Percentiles rank a stretch among this genome's conserved stretches.
Conservation (phyloP, 1,140 invertebrate species). For the Dermatophagoides farinae region DNA sequence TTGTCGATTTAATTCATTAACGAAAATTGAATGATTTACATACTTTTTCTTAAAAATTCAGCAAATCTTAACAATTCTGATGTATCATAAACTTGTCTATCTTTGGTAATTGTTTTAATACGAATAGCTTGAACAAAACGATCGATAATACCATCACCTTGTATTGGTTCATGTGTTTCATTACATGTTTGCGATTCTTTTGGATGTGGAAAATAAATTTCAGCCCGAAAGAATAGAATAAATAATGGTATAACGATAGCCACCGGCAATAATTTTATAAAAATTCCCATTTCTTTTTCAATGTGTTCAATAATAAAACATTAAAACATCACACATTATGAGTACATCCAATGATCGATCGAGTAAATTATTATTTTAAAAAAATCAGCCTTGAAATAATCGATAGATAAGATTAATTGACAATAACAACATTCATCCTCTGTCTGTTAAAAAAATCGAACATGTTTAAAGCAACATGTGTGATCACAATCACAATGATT, state of each 20-base stretch:
- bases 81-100: slow-evolving; percentile 13
- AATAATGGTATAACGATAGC: not conserved
- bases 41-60: slow-evolving; percentile 8
- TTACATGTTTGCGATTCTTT: not conserved
- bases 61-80: slow-evolving; percentile 13
- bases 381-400: too few relatives aligned
- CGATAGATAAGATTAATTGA: too few relatives aligned
- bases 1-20: too few relatives aligned
- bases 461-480: too few relatives aligned
- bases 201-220: not conserved
- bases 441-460: too few relatives aligned
- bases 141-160: slow-evolving; percentile 4
- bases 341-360: not conserved
- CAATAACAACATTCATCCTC: too few relatives aligned
- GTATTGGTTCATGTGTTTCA: slow-evolving; percentile 5
- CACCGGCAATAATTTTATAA: not conserved
- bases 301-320: not conserved
- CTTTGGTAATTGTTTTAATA: slow-evolving; percentile 19
- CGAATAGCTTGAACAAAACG: slow-evolving; percentile 17
- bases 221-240: not conserved
- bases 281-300: not conserved
- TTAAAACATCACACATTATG: not conserved
- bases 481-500: too few relatives aligned
- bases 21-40: not conserved
- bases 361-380: too few relatives aligned